These are phyloP conservation scores for Leptestheria dahalacensis DNA, from an alignment of 1,140 invertebrate species.

Conservation along the genomic window DNA sequence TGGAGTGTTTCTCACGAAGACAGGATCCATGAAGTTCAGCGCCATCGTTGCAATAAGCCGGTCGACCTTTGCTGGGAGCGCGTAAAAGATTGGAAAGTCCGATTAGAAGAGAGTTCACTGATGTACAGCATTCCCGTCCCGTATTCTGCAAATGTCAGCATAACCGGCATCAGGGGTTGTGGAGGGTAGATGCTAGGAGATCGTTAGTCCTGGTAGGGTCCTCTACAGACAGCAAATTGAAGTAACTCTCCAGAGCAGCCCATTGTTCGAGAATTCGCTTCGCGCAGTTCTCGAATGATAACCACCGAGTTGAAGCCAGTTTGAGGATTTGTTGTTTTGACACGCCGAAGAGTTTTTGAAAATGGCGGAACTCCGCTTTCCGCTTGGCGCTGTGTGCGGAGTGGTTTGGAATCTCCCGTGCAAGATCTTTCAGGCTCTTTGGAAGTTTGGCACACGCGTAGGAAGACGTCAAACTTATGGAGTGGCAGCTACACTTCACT, in stretches of 20 bases:
- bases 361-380: background rate
- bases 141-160: background rate
- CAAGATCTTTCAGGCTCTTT: background rate
- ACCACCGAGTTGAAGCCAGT: background rate
- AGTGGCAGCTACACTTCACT: background rate
- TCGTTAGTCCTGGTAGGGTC: background rate
- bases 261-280: background rate
- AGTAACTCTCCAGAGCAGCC: background rate
- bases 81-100: background rate
- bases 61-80: background rate
- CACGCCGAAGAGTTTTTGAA: background rate
- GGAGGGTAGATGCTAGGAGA: background rate
- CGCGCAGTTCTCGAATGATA: background rate
- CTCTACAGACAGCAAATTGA: background rate
- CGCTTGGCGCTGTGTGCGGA: background rate
- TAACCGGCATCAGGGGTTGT: background rate
- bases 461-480: background rate
- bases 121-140: background rate
- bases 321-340: background rate
- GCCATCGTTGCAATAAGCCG: background rate
- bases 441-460: background rate
- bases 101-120: background rate
- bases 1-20: background rate
- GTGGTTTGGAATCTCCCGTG: background rate
- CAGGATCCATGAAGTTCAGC: background rate